phyloP scores from a whole-genome alignment of 2,113 vertebrate species.

The Laticauda laticaudata region DNA sequence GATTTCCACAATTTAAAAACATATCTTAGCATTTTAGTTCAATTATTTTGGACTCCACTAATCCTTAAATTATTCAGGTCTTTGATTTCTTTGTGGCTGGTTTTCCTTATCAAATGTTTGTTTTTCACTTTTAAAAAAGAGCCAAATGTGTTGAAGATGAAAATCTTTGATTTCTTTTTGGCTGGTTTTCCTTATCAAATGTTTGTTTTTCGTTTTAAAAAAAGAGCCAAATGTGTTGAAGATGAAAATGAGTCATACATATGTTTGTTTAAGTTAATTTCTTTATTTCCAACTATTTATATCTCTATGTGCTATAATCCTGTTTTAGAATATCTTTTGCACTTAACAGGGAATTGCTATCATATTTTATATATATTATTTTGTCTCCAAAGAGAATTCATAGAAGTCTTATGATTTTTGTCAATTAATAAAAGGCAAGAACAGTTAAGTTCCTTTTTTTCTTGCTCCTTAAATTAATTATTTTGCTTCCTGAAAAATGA shows the following conservation, averaged over 20 bases:
- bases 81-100: background rate
- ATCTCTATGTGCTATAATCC: slow-evolving; percentile 1
- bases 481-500: background rate
- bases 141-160: background rate
- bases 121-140: background rate
- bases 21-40: background rate
- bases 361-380: slow-evolving; percentile 17
- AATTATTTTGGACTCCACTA: background rate
- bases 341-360: slow-evolving; percentile 11
- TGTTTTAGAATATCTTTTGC: slow-evolving; percentile 24
- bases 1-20: background rate
- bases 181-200: background rate
- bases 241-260: background rate
- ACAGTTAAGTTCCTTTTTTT: background rate
- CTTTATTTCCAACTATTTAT: slow-evolving; percentile 16
- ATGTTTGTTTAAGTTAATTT: background rate
- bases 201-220: background rate
- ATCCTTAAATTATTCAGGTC: background rate
- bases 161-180: background rate
- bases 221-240: background rate
- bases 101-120: background rate
- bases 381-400: slow-evolving; percentile 8
- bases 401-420: slow-evolving; percentile 19
- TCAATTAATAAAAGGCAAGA: slow-evolving; percentile 29
- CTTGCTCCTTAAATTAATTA: slow-evolving; percentile 23